Evolutionary conservation across 2,113 vertebrate genomes (phyloP), one percentile per base, ranked within the genome.

Genomic region (Isichthys henryi): DNA sequence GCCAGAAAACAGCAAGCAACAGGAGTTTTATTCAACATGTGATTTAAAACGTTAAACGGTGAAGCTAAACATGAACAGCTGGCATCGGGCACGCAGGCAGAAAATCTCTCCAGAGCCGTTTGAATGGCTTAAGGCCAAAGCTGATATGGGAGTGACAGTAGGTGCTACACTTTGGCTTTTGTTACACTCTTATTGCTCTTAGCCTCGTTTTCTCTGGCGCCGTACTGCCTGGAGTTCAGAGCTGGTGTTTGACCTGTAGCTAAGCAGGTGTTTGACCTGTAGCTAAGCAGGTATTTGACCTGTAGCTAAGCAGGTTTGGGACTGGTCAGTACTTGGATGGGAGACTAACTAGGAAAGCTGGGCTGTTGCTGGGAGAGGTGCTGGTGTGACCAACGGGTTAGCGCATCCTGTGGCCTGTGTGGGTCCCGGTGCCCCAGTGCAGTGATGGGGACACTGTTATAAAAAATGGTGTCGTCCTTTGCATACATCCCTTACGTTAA

Each of bases 351-450:
- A 1, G 23, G 58, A 62, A 62, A 10, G 58, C 23, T 27, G 58
- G 2, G 3, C 23, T 62, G 35, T 39, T 39, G 35, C 1, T 1
- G 35, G 35, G 35, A 39, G 35, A 39, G 58, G 23, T 62, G 58
- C 8, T 62, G 58, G 23, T n/a, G 58, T n/a, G 58, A 8, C 2
- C 2, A 0, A n/a, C 7, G n/a, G 58, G 58, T 62, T 62, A 62
- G 7, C 0, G 1, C 0, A 0, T n/a, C 7, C 56, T 58, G 0
- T 23, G 21, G 6, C 5, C 21, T 8, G 56, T 2, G 56, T n/a
- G 56, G 2, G 21, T 62, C 58, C 53, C 21, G 1, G 3, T 52
- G 50, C 0, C 50, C 52, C 52, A 5, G 53, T 58, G 53, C 53
- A 58, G 53, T 7, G 6, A 53, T 53, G 52, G 52, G 52, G 52